phyloP scores from a whole-genome alignment of 2,888 invertebrate species.

The Salpingus planirostris region DNA sequence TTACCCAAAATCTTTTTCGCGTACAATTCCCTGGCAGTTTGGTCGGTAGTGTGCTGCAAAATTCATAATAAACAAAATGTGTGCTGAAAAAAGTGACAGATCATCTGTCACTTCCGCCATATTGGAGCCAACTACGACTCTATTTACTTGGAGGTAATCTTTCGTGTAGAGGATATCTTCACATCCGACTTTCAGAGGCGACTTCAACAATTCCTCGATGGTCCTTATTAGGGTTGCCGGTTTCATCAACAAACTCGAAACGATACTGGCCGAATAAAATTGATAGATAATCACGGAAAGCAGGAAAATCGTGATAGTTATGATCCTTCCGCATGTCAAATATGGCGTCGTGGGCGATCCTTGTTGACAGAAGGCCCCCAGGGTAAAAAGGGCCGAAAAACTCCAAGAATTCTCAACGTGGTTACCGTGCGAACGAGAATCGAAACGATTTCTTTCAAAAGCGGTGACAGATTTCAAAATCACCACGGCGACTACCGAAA shows the following conservation, averaged over 20 bases:
- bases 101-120: too few species aligned
- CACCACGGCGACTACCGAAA: slow-evolving; percentile 17
- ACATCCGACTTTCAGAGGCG: slow-evolving; percentile 49
- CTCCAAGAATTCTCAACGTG: slow-evolving; percentile 24
- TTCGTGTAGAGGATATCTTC: slow-evolving; percentile 54
- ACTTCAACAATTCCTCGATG: slow-evolving; percentile 47
- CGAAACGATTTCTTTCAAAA: slow-evolving; percentile 14
- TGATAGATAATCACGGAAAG: slow-evolving; percentile 47
- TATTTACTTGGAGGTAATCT: slow-evolving; percentile 46
- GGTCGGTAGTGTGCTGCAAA: slow-evolving; percentile 39
- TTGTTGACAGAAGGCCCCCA: slow-evolving; percentile 33
- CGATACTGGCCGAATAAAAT: slow-evolving; percentile 59
- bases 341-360: slow-evolving; percentile 23
- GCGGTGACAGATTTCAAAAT: slow-evolving; percentile 20
- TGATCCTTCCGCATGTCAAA: slow-evolving; percentile 26
- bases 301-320: slow-evolving; percentile 24
- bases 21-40: slow-evolving; percentile 49
- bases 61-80: background rate
- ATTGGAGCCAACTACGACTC: background rate
- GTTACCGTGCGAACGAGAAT: too few species aligned
- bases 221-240: slow-evolving; percentile 52
- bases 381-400: slow-evolving; percentile 21
- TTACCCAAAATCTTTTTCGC: slow-evolving; percentile 45
- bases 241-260: slow-evolving; percentile 52
- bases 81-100: background rate